Evolutionary conservation across 2,113 vertebrate species (phyloP).

Genomic region (Merops nubicus): DNA sequence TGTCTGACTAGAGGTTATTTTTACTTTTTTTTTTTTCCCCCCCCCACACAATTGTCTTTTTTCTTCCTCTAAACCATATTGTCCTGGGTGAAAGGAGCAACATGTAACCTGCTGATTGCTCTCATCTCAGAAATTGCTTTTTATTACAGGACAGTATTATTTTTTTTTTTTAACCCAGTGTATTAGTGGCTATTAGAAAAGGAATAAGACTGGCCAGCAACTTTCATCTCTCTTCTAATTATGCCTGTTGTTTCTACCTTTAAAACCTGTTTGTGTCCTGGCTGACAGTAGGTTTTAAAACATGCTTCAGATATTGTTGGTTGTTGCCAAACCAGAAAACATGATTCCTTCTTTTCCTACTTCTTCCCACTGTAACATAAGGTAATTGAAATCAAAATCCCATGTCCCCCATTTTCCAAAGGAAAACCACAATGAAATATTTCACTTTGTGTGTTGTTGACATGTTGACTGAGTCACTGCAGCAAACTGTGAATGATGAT

Average conservation of each 20-base stretch:
- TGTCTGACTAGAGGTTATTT: not conserved
- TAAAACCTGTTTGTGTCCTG: not conserved
- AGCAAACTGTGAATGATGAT: constrained; percentile 64
- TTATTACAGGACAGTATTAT: not conserved
- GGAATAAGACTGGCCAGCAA: not conserved
- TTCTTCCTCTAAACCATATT: not conserved
- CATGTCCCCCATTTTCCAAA: not conserved
- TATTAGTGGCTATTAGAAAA: not conserved
- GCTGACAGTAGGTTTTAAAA: not conserved
- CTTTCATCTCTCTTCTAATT: not conserved
- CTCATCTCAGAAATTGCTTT: not conserved
- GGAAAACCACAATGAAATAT: not conserved
- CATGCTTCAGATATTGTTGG: not conserved
- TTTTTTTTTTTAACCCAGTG: not conserved
- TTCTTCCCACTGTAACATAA: not conserved
- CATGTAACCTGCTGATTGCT: not conserved
- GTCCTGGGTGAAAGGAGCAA: not conserved
- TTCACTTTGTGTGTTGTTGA: constrained; percentile 26
- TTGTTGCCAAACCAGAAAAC: not conserved
- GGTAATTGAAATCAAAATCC: not conserved
- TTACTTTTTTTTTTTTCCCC: not conserved
- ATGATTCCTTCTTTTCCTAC: not conserved
- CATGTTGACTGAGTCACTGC: not conserved
- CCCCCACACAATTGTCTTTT: not conserved
- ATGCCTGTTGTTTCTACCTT: not conserved